Percentiles rank a stretch among this genome's conserved stretches.
Conservation (phyloP, 2,888 invertebrate genomes). For the Mythimna vitellina region DNA sequence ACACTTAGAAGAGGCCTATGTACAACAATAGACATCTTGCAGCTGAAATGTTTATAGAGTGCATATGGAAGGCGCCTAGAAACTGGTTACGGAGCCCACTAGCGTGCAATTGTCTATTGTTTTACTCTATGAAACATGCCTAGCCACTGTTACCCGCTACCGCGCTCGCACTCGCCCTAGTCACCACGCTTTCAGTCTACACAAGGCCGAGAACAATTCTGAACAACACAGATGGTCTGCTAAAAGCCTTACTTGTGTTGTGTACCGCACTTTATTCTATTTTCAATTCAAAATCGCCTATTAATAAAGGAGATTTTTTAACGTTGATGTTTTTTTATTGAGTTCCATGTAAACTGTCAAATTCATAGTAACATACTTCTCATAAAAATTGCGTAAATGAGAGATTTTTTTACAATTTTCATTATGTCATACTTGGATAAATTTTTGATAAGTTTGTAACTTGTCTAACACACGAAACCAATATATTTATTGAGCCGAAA, state of each 20-base stretch:
- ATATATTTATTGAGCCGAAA: background rate
- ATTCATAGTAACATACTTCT: slow-evolving; percentile 33
- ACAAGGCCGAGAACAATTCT: slow-evolving; percentile 41
- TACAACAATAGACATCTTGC: too few species aligned
- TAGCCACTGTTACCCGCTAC: background rate
- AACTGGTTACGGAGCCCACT: background rate
- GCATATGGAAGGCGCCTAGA: too few species aligned
- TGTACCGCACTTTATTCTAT: slow-evolving; percentile 54
- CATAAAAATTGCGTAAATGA: slow-evolving; percentile 1
- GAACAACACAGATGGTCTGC: slow-evolving; percentile 61
- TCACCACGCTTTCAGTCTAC: background rate
- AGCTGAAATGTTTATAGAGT: too few species aligned
- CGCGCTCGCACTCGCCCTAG: background rate
- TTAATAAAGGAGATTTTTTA: slow-evolving; percentile 33
- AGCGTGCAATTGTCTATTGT: background rate
- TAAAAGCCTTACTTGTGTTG: slow-evolving; percentile 61
- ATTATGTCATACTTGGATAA: background rate
- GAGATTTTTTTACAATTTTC: slow-evolving; percentile 1
- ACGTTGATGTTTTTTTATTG: background rate
- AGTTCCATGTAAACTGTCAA: slow-evolving; percentile 40
- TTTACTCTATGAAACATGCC: background rate
- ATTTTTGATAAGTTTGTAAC: background rate
- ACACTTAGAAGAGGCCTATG: too few species aligned
- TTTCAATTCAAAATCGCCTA: slow-evolving; percentile 35
- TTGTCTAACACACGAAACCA: background rate